These are phyloP conservation scores for Aphyosemion australe DNA, from an alignment of 2,113 vertebrate species.

Conservation along the genomic window DNA sequence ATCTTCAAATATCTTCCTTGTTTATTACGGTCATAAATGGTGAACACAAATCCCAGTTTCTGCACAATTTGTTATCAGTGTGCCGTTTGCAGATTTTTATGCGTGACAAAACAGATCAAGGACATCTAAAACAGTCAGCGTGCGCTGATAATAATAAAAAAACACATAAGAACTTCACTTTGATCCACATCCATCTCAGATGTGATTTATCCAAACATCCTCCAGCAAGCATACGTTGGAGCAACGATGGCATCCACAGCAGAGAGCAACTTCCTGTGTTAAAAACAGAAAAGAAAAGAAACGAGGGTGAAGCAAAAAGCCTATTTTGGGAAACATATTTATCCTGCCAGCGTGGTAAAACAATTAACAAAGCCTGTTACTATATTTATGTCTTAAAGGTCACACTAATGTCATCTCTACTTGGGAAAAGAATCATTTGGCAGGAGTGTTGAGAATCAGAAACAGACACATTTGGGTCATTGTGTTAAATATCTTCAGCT, in stretches of 20 bases:
- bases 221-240: constrained; percentile 27
- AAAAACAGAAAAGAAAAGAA: constrained; percentile 24
- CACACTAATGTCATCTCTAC: constrained; percentile 23
- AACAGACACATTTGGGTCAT: constrained; percentile 9
- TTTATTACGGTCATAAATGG: background rate
- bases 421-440: background rate
- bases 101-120: constrained; percentile 2
- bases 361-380: constrained; percentile 62
- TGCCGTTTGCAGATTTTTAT: background rate
- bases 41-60: background rate
- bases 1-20: background rate
- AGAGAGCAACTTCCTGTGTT: constrained; percentile 41
- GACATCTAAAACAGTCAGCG: background rate
- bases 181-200: constrained; percentile 46
- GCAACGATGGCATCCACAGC: constrained; percentile 23
- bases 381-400: constrained; percentile 64
- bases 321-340: constrained; percentile 64
- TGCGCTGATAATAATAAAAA: background rate
- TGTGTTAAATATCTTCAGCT: constrained; percentile 20
- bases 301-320: constrained; percentile 1
- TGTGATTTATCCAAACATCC: constrained; percentile 64
- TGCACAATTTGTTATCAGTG: background rate
- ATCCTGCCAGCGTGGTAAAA: constrained; percentile 38
- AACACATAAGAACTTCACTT: constrained; percentile 24
- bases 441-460: constrained; percentile 9